Base-by-base conservation (phyloP, 2,797 vertebrate species). In the Naso thynnoides region DNA sequence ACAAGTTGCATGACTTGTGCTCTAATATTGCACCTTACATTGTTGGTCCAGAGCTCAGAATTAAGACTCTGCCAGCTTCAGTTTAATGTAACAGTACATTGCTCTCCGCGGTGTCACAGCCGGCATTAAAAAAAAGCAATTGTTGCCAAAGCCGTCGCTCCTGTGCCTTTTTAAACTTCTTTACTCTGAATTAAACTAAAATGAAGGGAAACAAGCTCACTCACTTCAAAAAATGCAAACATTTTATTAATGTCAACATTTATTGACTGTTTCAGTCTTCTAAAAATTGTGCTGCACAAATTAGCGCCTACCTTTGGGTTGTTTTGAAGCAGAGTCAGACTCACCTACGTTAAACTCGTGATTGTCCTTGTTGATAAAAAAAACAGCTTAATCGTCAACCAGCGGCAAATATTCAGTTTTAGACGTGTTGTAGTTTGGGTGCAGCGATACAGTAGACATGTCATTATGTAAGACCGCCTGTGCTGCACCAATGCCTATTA, bases 401-500 rank as follows among this genome's bases (percentile, higher is more conserved):
- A 11, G 59, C 57, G 5, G 54, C 13, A 18, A 23, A 49, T 7
- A 13, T 4, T 5, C 6, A 23, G 6, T 63, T 41, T 39, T 27
- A 23, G 15, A 45, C 4, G 6, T 42, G n/a, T 27, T 0, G 38
- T 21, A 49, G 53, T 59, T 66, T 8, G 2, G 48, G 18, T 55
- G 21, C 55, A 45, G 56, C 19, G 44, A 63, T 54, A 42, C 65
- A 73, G 62, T 18, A 42, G 56, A 57, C 67, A 1, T 53, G 59
- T 83, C 70, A 48, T 86, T 70, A 48, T 87, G 42, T 45, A 59
- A 82, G 53, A 41, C 53, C 0, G 52, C 54, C 70, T 73, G 76
- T 50, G 66, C 73, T 83, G 75, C 66, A 78, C 67, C 76, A 70
- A 52, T 39, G 52, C 63, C 76, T 86, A 47, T 81, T 85, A 75